Evolutionary conservation across 2,888 invertebrate species (phyloP).

Genomic region (Disparrhopalites patrizii): DNA sequence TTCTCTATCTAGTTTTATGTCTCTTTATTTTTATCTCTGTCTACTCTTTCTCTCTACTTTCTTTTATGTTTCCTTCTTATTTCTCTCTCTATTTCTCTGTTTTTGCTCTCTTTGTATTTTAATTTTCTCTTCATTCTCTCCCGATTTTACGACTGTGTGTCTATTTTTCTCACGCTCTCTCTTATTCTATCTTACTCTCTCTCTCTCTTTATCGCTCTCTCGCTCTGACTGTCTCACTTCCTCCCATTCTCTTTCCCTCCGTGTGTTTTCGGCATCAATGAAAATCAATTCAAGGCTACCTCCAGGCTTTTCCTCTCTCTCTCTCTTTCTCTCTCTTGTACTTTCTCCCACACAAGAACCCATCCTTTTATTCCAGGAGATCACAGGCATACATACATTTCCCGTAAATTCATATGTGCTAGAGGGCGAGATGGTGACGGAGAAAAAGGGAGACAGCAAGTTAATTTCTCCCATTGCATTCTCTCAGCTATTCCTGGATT

Average conservation of each 20-base stretch:
- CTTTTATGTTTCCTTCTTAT: neutral
- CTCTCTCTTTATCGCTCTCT: neutral
- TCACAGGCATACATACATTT: too few relatives aligned
- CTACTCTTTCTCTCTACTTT: slow-evolving; percentile 1
- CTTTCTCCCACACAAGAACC: too few relatives aligned
- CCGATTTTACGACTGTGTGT: too few relatives aligned
- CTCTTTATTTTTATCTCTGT: too few relatives aligned
- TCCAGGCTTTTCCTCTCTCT: slow-evolving; percentile 1
- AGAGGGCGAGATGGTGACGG: neutral
- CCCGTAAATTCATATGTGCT: too few relatives aligned
- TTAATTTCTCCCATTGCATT: neutral
- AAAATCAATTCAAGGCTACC: slow-evolving; percentile 21
- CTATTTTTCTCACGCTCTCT: neutral
- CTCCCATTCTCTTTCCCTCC: neutral
- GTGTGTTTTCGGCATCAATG: slow-evolving; percentile 16
- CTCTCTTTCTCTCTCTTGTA: neutral
- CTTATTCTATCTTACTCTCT: neutral
- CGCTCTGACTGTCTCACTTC: neutral
- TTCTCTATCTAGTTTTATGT: too few relatives aligned
- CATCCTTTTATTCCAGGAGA: too few relatives aligned
- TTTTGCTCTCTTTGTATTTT: too few relatives aligned
- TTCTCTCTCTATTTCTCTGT: neutral
- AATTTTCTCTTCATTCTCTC: neutral
- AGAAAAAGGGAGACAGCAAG: neutral
- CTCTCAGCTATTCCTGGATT: neutral